Evolutionary conservation across 2,888 invertebrate species (phyloP).

Genomic region (Zygogramma bicolorata): DNA sequence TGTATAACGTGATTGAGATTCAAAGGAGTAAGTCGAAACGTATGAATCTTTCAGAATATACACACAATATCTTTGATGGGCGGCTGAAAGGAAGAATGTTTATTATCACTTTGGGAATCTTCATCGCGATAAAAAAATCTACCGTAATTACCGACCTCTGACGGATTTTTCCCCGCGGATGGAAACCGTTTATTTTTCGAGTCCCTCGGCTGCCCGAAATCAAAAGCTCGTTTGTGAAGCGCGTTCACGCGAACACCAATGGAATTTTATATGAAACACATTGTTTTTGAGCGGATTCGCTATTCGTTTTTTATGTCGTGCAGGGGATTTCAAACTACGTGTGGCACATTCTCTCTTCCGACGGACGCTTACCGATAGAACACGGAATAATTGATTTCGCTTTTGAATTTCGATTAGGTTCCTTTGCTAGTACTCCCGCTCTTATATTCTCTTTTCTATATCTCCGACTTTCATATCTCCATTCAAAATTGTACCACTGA

Average conservation of each 20-base stretch:
- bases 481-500: too few species aligned
- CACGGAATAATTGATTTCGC: background rate
- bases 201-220: constrained; percentile 7
- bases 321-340: background rate
- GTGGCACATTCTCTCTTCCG: background rate
- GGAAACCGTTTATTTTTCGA: constrained; percentile 16
- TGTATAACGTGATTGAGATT: too few species aligned
- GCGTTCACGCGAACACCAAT: constrained; percentile 14
- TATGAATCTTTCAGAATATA: background rate
- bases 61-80: background rate
- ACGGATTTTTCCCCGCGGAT: constrained; percentile 18
- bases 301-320: background rate
- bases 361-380: constrained; percentile 29
- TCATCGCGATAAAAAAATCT: constrained; percentile 1
- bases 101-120: background rate
- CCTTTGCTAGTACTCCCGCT: too few species aligned
- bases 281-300: background rate
- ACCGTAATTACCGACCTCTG: constrained; percentile 19
- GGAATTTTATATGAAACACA: constrained; percentile 19
- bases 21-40: too few species aligned
- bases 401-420: too few species aligned
- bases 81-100: background rate
- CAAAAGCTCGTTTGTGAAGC: constrained; percentile 23
- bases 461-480: too few species aligned
- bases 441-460: too few species aligned